Conservation (phyloP, 2,113 vertebrate species). For the Oncorhynchus gorbuscha region DNA sequence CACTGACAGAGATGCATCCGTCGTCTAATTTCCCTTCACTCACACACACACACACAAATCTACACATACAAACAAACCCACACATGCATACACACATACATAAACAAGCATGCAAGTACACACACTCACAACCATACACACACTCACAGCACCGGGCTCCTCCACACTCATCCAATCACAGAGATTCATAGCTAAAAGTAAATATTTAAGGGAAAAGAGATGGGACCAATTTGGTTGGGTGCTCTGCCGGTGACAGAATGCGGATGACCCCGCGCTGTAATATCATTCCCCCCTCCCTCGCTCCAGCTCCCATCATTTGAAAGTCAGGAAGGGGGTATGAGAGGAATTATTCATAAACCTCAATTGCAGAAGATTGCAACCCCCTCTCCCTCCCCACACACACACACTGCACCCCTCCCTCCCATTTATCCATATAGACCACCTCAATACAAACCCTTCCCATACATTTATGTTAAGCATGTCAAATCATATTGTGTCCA, state of each 20-base stretch:
- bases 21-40: conserved; percentile 27
- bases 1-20: conserved; percentile 24
- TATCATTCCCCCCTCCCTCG: conserved; percentile 40
- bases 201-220: conserved; percentile 52
- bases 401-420: conserved; percentile 53
- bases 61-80: conserved; percentile 20
- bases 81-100: neutral
- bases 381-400: conserved; percentile 38
- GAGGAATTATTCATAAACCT: conserved; percentile 80
- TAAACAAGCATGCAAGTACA: conserved; percentile 13
- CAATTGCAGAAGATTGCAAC: conserved; percentile 56
- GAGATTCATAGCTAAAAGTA: conserved; percentile 46
- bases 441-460: conserved; percentile 56
- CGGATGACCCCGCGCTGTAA: conserved; percentile 73
- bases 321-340: conserved; percentile 69
- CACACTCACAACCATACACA: neutral
- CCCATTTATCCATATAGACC: conserved; percentile 21
- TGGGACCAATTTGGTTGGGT: conserved; percentile 49
- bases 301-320: conserved; percentile 76
- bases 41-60: conserved; percentile 16
- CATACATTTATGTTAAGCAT: conserved; percentile 86
- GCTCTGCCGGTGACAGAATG: conserved; percentile 70
- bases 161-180: conserved; percentile 36
- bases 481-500: conserved; percentile 81
- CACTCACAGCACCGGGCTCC: conserved; percentile 2